Evolutionary conservation across 2,888 invertebrate species (phyloP).

Genomic region (Cheilosia variabilis): DNA sequence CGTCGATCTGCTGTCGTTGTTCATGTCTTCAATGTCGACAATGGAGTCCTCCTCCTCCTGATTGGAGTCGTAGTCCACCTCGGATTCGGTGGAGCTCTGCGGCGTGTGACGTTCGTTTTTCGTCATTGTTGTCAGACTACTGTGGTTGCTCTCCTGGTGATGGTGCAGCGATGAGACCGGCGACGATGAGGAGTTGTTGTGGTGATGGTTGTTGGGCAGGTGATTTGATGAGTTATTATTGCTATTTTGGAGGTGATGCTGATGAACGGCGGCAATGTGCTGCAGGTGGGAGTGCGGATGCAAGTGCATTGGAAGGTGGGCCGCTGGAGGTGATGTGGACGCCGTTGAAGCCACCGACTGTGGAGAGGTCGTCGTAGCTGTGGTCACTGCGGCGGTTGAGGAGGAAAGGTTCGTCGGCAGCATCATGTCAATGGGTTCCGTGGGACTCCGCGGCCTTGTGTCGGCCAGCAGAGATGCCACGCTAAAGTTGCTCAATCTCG

Average conservation of each 20-base stretch:
- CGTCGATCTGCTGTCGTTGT: slow-evolving; percentile 85
- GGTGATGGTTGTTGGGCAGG: slow-evolving; percentile 78
- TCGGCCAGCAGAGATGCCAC: slow-evolving; percentile 94
- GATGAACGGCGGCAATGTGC: slow-evolving; percentile 70
- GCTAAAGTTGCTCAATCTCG: slow-evolving; percentile 91
- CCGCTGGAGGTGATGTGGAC: slow-evolving; percentile 82
- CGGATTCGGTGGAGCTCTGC: slow-evolving; percentile 83
- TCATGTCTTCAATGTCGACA: slow-evolving; percentile 92
- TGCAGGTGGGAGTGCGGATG: slow-evolving; percentile 68
- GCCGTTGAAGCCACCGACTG: slow-evolving; percentile 77
- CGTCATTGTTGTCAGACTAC: slow-evolving; percentile 77
- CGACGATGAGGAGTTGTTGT: slow-evolving; percentile 67
- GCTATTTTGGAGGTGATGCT: slow-evolving; percentile 76
- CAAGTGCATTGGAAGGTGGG: slow-evolving; percentile 66
- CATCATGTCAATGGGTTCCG: slow-evolving; percentile 76
- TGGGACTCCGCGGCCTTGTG: slow-evolving; percentile 85
- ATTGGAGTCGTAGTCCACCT: slow-evolving; percentile 83
- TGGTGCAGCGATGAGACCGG: slow-evolving; percentile 73
- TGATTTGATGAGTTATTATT: slow-evolving; percentile 84
- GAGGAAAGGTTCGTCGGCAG: slow-evolving; percentile 78
- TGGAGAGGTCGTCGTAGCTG: slow-evolving; percentile 81
- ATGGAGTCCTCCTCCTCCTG: slow-evolving; percentile 86
- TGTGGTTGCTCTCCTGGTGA: slow-evolving; percentile 77
- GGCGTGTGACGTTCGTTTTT: slow-evolving; percentile 83
- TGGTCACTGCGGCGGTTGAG: slow-evolving; percentile 77